Evolutionary conservation across 1,140 invertebrate species (phyloP), one percentile per base, ranked within the genome.

Genomic region (Homalodisca vitripennis): DNA sequence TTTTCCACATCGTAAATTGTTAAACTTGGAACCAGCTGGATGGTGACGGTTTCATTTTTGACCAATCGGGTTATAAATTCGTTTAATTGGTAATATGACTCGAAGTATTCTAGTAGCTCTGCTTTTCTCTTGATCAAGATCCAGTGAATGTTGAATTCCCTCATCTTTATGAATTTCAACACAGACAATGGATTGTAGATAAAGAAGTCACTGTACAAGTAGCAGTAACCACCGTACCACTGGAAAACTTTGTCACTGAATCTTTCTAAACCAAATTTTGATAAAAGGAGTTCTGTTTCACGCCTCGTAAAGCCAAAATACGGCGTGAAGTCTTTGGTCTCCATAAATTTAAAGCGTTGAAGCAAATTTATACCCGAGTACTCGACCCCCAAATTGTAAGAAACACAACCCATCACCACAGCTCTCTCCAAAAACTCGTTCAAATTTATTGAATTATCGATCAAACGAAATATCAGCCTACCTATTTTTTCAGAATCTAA

Each of bases 281-380:
- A 14, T n/a, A 51, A 51, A 22, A 51, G 48, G n/a, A 20, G 22
- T 51, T 51, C 48, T 6, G 48, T 51, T 51, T 51, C 48, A 20
- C 14, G 22, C 22, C 22, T 22, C 3, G 48, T 51, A 20, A 51
- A 51, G 17, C 48, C 48, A 51, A 51, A 51, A 20, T 51, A 51
- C 3, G 48, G n/a, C 3, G 14, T 51, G 48, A 51, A 51, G 22
- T 51, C 48, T 51, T 51, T 51, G 3, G 48, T 20, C n/a, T 51
- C 48, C 48, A 51, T 51, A n/a, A 51, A 51, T 51, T 51, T 51
- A 22, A 51, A 51, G 6, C 14, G n/a, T 20, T 51, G 48, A 51
- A 51, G 48, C 48, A 51, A 51, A n/a, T 51, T 20, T n/a, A 20
- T 51, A 10, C 48, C 22, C 22, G 48, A 51, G 14, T 51, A n/a